Evolutionary conservation across 2,888 invertebrate species (phyloP).

Genomic region (Cryptocephalus moraei): DNA sequence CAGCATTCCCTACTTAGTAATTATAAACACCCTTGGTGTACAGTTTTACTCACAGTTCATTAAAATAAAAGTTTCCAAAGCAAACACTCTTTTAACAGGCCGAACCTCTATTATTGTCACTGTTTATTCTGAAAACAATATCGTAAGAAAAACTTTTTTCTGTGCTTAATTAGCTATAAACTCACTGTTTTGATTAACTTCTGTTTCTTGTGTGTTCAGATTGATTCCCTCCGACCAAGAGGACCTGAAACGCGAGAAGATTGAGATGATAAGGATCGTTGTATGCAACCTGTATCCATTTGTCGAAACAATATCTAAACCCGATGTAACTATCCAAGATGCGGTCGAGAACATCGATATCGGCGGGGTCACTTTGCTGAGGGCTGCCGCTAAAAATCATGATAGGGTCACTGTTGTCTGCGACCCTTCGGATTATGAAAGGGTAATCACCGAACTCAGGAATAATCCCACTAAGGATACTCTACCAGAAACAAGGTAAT

Average conservation of each 20-base stretch:
- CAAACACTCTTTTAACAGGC: too few species aligned
- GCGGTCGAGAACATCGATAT: slow-evolving; percentile 97
- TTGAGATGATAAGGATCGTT: slow-evolving; percentile 74
- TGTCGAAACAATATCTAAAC: slow-evolving; percentile 73
- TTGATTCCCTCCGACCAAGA: slow-evolving; percentile 64
- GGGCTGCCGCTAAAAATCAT: slow-evolving; percentile 97
- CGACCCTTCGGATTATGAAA: slow-evolving; percentile 80
- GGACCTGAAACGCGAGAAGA: slow-evolving; percentile 73
- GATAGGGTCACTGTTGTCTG: slow-evolving; percentile 87
- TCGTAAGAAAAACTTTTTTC: too few species aligned
- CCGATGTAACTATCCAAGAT: slow-evolving; percentile 70
- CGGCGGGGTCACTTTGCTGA: slow-evolving; percentile 86
- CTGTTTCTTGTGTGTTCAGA: slow-evolving; percentile 40
- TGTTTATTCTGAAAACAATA: too few species aligned
- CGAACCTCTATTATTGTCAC: too few species aligned
- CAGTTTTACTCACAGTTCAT: too few species aligned
- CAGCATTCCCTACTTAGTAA: too few species aligned
- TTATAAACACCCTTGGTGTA: too few species aligned
- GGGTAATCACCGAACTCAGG: slow-evolving; percentile 59
- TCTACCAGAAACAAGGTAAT: slow-evolving; percentile 57
- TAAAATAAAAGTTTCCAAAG: too few species aligned
- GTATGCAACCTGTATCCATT: slow-evolving; percentile 97
- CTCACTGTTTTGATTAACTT: too few species aligned
- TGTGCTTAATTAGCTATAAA: too few species aligned
- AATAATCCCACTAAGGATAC: slow-evolving; percentile 56